A percentile compares a stretch with the other conserved stretches of the same genome.
These are phyloP conservation scores for Bagarius yarrelli DNA, from an alignment of 2,113 vertebrate species.

Conservation along the genomic window DNA sequence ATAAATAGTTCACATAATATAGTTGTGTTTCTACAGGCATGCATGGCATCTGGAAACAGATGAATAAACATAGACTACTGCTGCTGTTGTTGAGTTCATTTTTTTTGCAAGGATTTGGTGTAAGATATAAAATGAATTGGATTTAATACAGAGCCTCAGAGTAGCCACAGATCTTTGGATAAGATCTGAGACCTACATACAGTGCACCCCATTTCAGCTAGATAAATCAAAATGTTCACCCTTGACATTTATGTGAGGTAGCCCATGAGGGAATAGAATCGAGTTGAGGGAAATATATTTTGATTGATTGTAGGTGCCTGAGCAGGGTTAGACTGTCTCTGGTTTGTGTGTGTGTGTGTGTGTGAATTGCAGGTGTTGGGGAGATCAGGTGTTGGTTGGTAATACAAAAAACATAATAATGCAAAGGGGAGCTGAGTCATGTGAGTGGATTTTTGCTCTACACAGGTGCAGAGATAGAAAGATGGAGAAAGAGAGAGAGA, in stretches of 20 bases:
- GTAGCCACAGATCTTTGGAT: conserved; percentile 34
- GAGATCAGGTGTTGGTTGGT: conserved; percentile 40
- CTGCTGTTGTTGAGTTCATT: neutral
- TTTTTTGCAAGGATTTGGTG: neutral
- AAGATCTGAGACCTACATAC: conserved; percentile 21
- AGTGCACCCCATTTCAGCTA: conserved; percentile 19
- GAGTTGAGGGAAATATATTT: conserved; percentile 32
- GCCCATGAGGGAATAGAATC: conserved; percentile 30
- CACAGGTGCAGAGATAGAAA: conserved; percentile 14
- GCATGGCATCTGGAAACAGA: neutral
- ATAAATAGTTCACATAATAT: conserved; percentile 13
- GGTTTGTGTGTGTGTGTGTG: conserved; percentile 29
- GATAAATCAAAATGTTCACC: conserved; percentile 41
- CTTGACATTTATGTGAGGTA: conserved; percentile 43
- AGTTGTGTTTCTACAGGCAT: conserved; percentile 17
- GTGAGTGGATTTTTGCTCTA: conserved; percentile 20
- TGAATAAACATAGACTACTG: conserved; percentile 5
- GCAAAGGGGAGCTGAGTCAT: conserved; percentile 38
- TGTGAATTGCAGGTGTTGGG: conserved; percentile 15
- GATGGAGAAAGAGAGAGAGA: neutral
- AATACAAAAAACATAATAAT: conserved; percentile 44
- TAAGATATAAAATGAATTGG: conserved; percentile 23
- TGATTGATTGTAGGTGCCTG: conserved; percentile 28
- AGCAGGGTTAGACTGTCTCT: neutral
- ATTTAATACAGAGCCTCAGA: conserved; percentile 5